phyloP scores from a whole-genome alignment of 2,888 invertebrate species.

The Smittia aterrima region DNA sequence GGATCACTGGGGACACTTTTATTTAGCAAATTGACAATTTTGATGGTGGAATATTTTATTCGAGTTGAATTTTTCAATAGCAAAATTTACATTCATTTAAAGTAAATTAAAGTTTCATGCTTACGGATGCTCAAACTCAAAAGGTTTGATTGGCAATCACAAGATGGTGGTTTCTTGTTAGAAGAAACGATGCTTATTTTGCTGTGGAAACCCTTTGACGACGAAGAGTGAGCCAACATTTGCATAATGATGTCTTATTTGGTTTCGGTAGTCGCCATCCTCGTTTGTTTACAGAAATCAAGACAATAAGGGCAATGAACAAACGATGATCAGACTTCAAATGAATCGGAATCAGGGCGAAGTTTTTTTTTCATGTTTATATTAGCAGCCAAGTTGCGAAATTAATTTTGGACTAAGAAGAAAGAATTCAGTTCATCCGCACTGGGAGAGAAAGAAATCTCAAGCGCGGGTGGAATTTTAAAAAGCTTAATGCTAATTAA shows the following conservation, averaged over 20 bases:
- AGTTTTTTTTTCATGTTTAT: slow-evolving; percentile 4
- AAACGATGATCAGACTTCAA: neutral
- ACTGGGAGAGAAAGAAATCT: neutral
- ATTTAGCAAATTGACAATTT: slow-evolving; percentile 25
- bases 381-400: neutral
- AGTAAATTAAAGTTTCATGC: neutral
- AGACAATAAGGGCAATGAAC: neutral
- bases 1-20: slow-evolving; percentile 25
- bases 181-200: neutral
- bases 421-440: slow-evolving; percentile 4
- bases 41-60: slow-evolving; percentile 10
- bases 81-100: slow-evolving; percentile 6
- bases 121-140: too few relatives aligned
- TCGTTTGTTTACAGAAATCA: slow-evolving; percentile 10
- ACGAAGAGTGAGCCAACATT: neutral
- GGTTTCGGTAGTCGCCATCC: neutral
- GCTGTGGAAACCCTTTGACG: neutral
- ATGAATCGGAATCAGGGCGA: neutral
- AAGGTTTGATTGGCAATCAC: neutral
- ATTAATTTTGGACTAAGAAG: neutral
- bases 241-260: neutral
- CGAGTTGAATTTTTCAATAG: neutral
- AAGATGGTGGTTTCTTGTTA: neutral
- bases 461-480: slow-evolving; percentile 17
- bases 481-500: slow-evolving; percentile 33